phyloP scores from a whole-genome alignment of 2,797 vertebrate genomes.

The Craterocephalus amniculus region DNA sequence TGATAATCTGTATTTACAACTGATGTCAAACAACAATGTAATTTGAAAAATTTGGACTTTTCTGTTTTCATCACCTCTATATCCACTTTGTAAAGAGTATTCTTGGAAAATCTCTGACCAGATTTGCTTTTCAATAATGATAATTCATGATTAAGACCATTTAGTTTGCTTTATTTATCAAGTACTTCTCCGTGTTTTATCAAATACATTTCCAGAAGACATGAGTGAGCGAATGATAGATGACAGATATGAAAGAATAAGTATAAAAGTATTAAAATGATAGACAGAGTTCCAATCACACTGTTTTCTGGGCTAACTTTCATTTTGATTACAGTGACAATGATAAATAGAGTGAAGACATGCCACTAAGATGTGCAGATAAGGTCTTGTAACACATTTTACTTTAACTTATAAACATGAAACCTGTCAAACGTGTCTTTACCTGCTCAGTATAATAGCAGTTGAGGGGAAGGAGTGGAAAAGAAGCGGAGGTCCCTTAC shows the following conservation, averaged over 20 bases:
- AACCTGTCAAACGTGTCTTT: slow-evolving; percentile 43
- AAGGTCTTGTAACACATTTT: slow-evolving; percentile 49
- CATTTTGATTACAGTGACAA: slow-evolving; percentile 46
- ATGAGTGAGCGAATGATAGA: not conserved
- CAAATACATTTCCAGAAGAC: not conserved
- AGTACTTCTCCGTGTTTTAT: not conserved
- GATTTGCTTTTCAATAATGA: not conserved
- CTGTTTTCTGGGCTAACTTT: slow-evolving; percentile 31
- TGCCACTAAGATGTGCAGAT: slow-evolving; percentile 35
- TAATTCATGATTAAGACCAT: not conserved
- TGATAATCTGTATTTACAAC: slow-evolving; percentile 1
- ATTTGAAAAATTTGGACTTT: not conserved
- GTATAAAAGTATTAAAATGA: not conserved
- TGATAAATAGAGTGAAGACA: slow-evolving; percentile 57
- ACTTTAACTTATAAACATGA: slow-evolving; percentile 44
- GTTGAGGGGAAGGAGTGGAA: slow-evolving; percentile 36
- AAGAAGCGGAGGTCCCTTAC: slow-evolving; percentile 36
- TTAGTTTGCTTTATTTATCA: slow-evolving; percentile 7
- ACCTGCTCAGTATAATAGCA: slow-evolving; percentile 36
- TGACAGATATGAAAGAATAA: not conserved
- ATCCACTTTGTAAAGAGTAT: not conserved
- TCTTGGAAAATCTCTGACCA: not conserved
- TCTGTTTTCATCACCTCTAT: not conserved
- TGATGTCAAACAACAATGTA: not conserved
- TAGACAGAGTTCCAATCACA: slow-evolving; percentile 11